These are phyloP conservation scores for Axea sp. DNA, from an alignment of 2,888 invertebrate species.

Conservation along the genomic window DNA sequence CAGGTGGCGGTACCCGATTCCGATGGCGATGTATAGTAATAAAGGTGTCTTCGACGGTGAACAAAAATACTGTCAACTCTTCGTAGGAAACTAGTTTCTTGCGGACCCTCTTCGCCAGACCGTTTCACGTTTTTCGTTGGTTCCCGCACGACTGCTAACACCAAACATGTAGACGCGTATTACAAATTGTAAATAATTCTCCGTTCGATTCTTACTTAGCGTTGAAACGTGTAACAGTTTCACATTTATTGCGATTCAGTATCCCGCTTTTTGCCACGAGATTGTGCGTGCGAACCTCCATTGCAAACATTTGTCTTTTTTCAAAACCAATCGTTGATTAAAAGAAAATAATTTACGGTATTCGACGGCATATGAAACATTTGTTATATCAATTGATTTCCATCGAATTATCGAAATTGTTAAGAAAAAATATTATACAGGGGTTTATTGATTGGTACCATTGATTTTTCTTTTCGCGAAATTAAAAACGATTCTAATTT, in stretches of 20 bases:
- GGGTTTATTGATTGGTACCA: no score
- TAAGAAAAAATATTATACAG: no score
- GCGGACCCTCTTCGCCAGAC: conserved; percentile 26
- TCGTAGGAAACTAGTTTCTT: conserved; percentile 50
- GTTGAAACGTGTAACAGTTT: no score
- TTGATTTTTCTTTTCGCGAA: no score
- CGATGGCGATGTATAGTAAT: conserved; percentile 40
- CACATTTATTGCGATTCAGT: conserved; percentile 19
- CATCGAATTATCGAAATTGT: no score
- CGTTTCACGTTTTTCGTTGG: conserved; percentile 71
- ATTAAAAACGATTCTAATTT: no score
- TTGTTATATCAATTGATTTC: no score
- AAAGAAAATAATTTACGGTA: no score
- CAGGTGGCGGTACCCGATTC: conserved; percentile 15
- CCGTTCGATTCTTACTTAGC: conserved; percentile 30
- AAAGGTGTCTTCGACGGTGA: conserved; percentile 42
- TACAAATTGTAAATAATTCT: conserved; percentile 75
- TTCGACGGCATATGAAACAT: no score
- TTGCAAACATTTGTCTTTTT: no score
- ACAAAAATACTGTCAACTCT: conserved; percentile 49
- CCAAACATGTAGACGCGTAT: conserved; percentile 70
- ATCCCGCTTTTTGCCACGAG: conserved; percentile 5
- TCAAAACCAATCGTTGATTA: no score
- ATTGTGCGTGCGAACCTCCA: no score
- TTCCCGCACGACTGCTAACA: conserved; percentile 69